Evolutionary conservation across 2,797 vertebrate species (phyloP).

Genomic region (Melanotaenia pygmaea): DNA sequence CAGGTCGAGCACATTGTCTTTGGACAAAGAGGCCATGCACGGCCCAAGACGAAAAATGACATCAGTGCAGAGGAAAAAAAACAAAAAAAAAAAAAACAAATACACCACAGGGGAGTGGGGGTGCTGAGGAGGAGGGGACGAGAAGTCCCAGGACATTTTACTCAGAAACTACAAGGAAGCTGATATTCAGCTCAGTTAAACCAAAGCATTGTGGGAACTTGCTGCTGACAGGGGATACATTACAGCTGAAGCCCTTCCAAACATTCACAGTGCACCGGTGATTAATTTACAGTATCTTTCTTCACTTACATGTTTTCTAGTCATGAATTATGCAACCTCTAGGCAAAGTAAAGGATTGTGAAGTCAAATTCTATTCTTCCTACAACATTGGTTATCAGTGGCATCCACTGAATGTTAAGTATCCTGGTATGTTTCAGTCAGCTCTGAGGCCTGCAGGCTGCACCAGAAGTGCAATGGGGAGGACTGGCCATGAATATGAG

Average conservation of each 20-base stretch:
- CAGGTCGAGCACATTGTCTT: conserved; percentile 75
- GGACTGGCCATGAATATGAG: conserved; percentile 42
- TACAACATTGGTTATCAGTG: conserved; percentile 32
- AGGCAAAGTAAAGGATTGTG: neutral
- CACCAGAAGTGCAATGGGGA: conserved; percentile 46
- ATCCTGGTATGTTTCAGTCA: conserved; percentile 31
- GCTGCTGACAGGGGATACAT: conserved; percentile 20
- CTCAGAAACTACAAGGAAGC: conserved; percentile 55
- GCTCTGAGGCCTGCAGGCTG: conserved; percentile 16
- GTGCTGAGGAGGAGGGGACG: conserved; percentile 42
- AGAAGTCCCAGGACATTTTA: conserved; percentile 54
- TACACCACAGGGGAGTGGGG: conserved; percentile 75
- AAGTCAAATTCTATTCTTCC: neutral
- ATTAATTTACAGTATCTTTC: neutral
- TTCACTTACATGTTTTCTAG: neutral
- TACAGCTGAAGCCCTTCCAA: conserved; percentile 33
- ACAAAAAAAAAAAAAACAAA: conserved; percentile 73
- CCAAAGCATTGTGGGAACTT: conserved; percentile 38
- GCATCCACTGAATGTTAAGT: conserved; percentile 44
- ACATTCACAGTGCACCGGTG: neutral
- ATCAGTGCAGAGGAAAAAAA: conserved; percentile 69
- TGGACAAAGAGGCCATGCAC: conserved; percentile 75
- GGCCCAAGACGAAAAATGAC: conserved; percentile 78
- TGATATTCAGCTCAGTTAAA: conserved; percentile 55
- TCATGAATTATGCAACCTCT: neutral